Percentiles rank a stretch among this genome's conserved stretches.
phyloP scores from a whole-genome alignment of 2,888 invertebrate genomes.

The Lycocerus yunnanus region DNA sequence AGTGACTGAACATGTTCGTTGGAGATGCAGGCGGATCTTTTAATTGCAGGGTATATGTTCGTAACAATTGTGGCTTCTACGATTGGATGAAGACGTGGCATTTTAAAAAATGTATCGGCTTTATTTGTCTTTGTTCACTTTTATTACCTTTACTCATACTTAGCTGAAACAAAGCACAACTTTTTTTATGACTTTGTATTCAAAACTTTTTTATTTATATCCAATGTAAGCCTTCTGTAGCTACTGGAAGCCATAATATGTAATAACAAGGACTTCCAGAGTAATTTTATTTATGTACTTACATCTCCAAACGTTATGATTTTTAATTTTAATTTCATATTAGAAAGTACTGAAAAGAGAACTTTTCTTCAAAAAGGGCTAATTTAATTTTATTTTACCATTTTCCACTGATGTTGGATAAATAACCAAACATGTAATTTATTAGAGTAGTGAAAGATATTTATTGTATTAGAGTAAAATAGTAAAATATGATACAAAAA shows the following conservation, averaged over 20 bases:
- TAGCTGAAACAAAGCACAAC: background rate
- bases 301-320: background rate
- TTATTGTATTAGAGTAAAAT: background rate
- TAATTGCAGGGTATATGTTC: constrained; percentile 35
- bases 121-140: constrained; percentile 1
- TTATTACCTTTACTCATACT: background rate
- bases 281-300: background rate
- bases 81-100: constrained; percentile 1
- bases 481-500: background rate
- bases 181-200: background rate
- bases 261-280: background rate
- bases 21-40: constrained; percentile 38
- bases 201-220: background rate
- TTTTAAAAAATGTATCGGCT: background rate
- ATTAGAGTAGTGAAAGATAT: background rate
- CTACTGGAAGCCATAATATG: background rate
- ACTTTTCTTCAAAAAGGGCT: background rate
- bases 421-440: background rate
- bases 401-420: background rate
- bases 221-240: background rate
- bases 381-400: background rate
- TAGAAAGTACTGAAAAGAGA: background rate
- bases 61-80: constrained; percentile 1
- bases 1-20: constrained; percentile 39
- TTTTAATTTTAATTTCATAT: background rate